phyloP scores from a whole-genome alignment of 2,113 vertebrate species.

The Podarcis raffonei region DNA sequence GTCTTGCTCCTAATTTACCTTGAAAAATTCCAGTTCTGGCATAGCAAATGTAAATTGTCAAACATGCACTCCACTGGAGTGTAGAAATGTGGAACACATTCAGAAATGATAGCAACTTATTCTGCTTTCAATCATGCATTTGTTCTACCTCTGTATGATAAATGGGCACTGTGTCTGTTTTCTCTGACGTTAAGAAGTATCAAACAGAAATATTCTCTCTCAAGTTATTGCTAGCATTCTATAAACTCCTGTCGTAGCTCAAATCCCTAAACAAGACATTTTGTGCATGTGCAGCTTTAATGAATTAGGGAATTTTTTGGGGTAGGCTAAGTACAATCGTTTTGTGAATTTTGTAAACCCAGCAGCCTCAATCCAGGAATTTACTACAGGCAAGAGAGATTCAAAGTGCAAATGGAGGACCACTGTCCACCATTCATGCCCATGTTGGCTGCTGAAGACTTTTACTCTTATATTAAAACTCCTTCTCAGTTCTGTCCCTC shows the following conservation, averaged over 20 bases:
- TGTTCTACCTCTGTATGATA: constrained; percentile 56
- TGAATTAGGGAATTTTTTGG: constrained; percentile 23
- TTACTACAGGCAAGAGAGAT: background rate
- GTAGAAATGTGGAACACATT: constrained; percentile 65
- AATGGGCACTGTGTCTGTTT: constrained; percentile 55
- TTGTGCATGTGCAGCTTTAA: constrained; percentile 31
- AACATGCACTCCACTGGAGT: constrained; percentile 23
- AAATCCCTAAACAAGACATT: constrained; percentile 22
- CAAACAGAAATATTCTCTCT: constrained; percentile 49
- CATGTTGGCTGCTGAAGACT: background rate
- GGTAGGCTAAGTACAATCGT: constrained; percentile 27
- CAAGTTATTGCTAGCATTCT: constrained; percentile 32
- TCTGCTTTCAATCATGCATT: constrained; percentile 57
- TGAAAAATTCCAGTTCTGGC: constrained; percentile 69
- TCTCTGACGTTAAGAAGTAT: constrained; percentile 55
- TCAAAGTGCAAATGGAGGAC: too few species aligned
- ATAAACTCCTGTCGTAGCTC: constrained; percentile 32
- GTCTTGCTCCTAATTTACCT: constrained; percentile 67
- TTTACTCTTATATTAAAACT: background rate
- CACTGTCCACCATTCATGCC: background rate
- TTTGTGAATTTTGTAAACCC: constrained; percentile 30
- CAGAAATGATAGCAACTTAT: constrained; percentile 64
- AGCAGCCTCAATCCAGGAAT: background rate
- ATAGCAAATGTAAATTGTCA: constrained; percentile 63
- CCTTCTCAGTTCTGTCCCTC: background rate